Percentiles rank a stretch among this genome's conserved stretches.
Conservation (phyloP, 2,888 invertebrate species). For the Yponomeuta sedellus region DNA sequence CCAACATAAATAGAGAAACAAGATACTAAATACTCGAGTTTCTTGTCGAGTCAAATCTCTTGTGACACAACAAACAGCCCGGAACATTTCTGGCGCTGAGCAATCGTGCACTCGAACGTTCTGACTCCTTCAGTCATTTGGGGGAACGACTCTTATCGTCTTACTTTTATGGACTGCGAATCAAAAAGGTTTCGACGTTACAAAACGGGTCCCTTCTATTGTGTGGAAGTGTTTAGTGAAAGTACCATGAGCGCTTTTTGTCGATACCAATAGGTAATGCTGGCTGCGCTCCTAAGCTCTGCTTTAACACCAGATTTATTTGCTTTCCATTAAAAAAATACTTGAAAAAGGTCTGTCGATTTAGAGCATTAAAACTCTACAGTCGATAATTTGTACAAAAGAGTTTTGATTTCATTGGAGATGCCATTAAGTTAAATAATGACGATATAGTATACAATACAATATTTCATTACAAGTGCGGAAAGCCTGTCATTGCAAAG, state of each 20-base stretch:
- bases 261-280: constrained; percentile 40
- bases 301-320: background rate
- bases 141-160: constrained; percentile 65
- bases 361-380: too few species aligned
- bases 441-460: too few species aligned
- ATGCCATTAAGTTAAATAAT: too few species aligned
- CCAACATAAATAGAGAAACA: constrained; percentile 50
- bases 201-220: constrained; percentile 67
- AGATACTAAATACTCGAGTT: constrained; percentile 49
- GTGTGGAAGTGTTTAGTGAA: constrained; percentile 56
- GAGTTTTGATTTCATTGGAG: too few species aligned
- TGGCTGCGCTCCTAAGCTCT: background rate
- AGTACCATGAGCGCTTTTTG: constrained; percentile 55
- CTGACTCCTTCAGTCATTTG: constrained; percentile 61
- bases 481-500: too few species aligned
- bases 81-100: constrained; percentile 30
- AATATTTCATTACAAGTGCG: too few species aligned
- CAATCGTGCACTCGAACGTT: constrained; percentile 45
- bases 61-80: constrained; percentile 47
- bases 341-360: background rate
- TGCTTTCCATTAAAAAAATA: background rate
- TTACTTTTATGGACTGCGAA: constrained; percentile 68
- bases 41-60: constrained; percentile 50
- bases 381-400: too few species aligned
- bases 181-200: constrained; percentile 61